Percentiles rank a stretch among this genome's conserved stretches.
phyloP scores from a whole-genome alignment of 2,113 vertebrate species.

The Melozone crissalis region DNA sequence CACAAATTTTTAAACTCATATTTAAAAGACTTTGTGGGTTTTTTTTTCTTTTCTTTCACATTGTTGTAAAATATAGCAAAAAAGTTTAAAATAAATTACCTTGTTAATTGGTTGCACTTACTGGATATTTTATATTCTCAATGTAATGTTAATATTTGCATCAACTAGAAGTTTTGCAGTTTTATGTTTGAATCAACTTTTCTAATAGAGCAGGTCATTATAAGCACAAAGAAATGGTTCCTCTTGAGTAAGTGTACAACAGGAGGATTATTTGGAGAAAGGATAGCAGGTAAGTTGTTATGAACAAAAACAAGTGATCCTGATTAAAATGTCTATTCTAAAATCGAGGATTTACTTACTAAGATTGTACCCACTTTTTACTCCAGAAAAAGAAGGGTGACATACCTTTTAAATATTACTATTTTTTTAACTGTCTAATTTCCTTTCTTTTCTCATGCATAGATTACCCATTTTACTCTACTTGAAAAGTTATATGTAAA shows the following conservation, averaged over 20 bases:
- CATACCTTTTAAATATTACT: not conserved
- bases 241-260: not conserved
- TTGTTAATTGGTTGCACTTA: not conserved
- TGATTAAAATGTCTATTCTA: not conserved
- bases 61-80: not conserved
- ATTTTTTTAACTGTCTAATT: not conserved
- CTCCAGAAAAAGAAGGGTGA: not conserved
- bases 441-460: not conserved
- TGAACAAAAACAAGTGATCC: not conserved
- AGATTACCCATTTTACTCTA: not conserved
- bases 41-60: not conserved
- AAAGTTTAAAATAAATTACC: not conserved
- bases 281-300: not conserved
- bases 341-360: not conserved
- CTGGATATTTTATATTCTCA: not conserved
- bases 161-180: not conserved
- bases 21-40: not conserved
- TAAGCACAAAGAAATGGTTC: constrained; percentile 14
- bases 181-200: constrained; percentile 37
- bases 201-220: not conserved
- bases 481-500: not conserved
- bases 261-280: not conserved
- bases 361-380: not conserved
- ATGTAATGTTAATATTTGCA: constrained; percentile 20
- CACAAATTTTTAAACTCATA: not conserved